Conservation (phyloP, 2,888 invertebrate species). For the Bimastos eiseni region DNA sequence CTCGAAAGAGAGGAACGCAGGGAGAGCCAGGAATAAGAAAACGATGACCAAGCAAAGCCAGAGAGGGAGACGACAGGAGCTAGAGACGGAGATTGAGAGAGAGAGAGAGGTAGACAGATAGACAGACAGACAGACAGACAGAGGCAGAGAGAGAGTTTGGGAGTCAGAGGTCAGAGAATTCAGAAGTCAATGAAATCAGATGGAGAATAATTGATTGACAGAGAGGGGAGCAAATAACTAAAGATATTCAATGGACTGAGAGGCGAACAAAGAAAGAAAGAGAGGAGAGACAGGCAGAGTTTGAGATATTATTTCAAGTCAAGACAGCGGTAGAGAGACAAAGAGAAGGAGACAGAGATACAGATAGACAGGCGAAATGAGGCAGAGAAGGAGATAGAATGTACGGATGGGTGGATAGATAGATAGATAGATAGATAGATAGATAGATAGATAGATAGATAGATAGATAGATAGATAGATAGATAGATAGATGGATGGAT, state of each 20-base stretch:
- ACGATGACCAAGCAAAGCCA: not conserved
- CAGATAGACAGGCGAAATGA: not conserved
- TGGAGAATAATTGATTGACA: not conserved
- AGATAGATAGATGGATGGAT: not conserved
- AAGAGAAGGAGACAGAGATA: not conserved
- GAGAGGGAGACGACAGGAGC: not conserved
- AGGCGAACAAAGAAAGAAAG: not conserved
- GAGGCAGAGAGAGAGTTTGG: not conserved
- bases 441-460: not conserved
- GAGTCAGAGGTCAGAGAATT: not conserved
- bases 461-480: not conserved
- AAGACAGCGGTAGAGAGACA: not conserved
- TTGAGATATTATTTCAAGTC: not conserved
- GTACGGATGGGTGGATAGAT: not conserved
- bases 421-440: not conserved
- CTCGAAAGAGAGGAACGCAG: not conserved
- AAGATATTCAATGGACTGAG: not conserved
- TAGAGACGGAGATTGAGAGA: not conserved
- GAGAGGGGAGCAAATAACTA: too few relatives aligned
- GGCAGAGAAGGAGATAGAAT: not conserved
- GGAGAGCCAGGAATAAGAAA: not conserved
- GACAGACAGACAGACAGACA: not conserved
- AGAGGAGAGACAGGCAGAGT: not conserved
- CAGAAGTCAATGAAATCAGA: too few relatives aligned
- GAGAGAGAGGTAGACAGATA: not conserved